Base-by-base conservation (phyloP, 2,113 vertebrate genomes). In the Andinoacara biseriatus region DNA sequence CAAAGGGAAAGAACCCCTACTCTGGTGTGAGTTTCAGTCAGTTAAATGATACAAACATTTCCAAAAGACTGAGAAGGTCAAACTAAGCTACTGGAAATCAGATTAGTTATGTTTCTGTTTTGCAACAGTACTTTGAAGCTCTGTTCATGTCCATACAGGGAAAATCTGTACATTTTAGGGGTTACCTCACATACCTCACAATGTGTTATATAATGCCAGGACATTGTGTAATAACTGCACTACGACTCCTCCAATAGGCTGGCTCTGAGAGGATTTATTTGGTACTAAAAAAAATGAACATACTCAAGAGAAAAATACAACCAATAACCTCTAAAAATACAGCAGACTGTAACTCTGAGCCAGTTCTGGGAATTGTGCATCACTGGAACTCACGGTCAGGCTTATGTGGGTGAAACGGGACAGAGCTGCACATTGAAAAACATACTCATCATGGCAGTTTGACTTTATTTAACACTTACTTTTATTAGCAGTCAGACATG, bases 401-500 rank as follows among this genome's bases (percentile, higher is more conserved):
- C 35, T 57, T 52, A 60, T 78, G 20, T 29, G 11, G 65, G 56
- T 3, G 0, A 54, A 84, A 78, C 24, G 24, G 5, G 24, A 75
- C 76, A 69, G 43, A 84, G 52, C 8, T 72, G 54, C 56, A 67
- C 17, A 31, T 80, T 58, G 15, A 85, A 72, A 61, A 62, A 35
- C n/a, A 59, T 5, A 65, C 78, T 74, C 33, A 5, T 24, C 52
- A 35, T 0, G 8, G 83, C 54, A 26, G 40, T 85, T 76, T 38
- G 33, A 80, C 54, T 82, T 82, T 89, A 62, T 80, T 90, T 81
- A 77, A 76, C 58, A 62, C 49, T 40, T 61, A 57, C 81, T 86
- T 90, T 90, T 81, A 86, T 86, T 89, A 76, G 84, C 69, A 82
- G 87, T 78, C 80, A 88, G 82, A 91, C 86, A 90, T 22, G n/a